Evolutionary conservation across 2,113 vertebrate genomes (phyloP), one percentile per base, ranked within the genome.

Genomic region (Limanda limanda): DNA sequence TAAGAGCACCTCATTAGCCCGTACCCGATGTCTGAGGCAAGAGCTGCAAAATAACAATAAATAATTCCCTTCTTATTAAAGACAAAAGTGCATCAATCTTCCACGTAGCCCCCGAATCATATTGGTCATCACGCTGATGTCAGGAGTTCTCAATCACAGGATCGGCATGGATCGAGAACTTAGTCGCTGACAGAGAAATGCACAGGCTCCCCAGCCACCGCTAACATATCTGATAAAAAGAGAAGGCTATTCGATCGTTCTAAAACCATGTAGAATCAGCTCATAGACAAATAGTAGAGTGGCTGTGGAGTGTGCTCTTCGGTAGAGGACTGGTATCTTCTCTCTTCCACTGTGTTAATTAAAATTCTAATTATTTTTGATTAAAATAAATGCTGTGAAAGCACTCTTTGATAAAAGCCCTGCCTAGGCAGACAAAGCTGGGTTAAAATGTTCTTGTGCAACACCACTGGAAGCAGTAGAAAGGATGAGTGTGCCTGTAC

Each of bases 391-490:
- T 27, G 62, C 71, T 75, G 14, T 74, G 31, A 70, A 82, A 79
- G 62, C 74, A 86, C 54, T 35, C 68, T 59, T 57, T 60, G 15
- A 74, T 68, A 78, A 55, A 71, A 74, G 58, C 63, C 67, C 82
- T 51, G 75, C 47, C 73, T 24, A 57, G 58, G 62, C 77, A 85
- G 58, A 83, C 40, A 61, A 74, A 68, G n/a, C 64, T 68, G 56
- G 47, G 40, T 73, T 37, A 51, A 27, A 55, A 64, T 15, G 52
- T 76, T 68, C 75, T 60, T 87, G 82, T 88, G 79, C 75, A 76
- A 81, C 62, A 82, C 45, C 25, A 88, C 35, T 77, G 45, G 62
- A 82, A 88, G 84, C 71, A 85, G 57, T 52, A 85, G 64, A 79
- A 60, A 82, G 42, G 42, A 71, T 37, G 54, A 59, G 67, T 52